These are phyloP conservation scores for Solen grandis DNA, from an alignment of 1,140 invertebrate species.

Conservation along the genomic window DNA sequence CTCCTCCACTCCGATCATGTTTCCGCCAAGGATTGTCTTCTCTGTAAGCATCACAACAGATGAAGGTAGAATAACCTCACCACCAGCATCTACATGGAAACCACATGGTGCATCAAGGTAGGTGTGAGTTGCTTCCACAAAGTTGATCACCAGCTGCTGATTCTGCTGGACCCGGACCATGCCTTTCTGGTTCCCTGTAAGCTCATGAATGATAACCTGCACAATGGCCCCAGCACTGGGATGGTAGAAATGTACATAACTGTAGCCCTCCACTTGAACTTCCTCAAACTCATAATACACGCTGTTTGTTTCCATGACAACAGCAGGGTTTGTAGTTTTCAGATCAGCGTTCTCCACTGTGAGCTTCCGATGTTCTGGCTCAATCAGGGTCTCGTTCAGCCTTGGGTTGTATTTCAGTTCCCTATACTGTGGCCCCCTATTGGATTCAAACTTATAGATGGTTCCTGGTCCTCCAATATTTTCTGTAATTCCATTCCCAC, in stretches of 20 bases:
- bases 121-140: conserved; percentile 73
- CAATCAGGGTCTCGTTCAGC: conserved; percentile 65
- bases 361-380: conserved; percentile 71
- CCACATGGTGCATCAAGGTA: conserved; percentile 73
- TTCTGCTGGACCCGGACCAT: conserved; percentile 65
- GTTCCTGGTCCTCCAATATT: conserved; percentile 70
- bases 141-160: conserved; percentile 68
- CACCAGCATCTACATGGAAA: conserved; percentile 69
- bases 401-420: conserved; percentile 73
- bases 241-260: conserved; percentile 75
- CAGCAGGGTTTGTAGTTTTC: conserved; percentile 63
- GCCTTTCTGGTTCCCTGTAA: conserved; percentile 72
- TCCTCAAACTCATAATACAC: conserved; percentile 74
- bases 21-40: conserved; percentile 65
- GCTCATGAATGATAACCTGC: conserved; percentile 67
- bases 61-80: conserved; percentile 71
- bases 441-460: conserved; percentile 73
- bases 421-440: conserved; percentile 70
- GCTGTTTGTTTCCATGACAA: conserved; percentile 72
- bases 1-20: conserved; percentile 68
- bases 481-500: conserved; percentile 30
- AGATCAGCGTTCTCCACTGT: conserved; percentile 67
- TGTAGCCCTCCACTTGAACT: conserved; percentile 70
- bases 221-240: conserved; percentile 64
- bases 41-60: conserved; percentile 62